These are phyloP conservation scores for Neelides sp. DNA, from an alignment of 1,140 invertebrate species.

Conservation along the genomic window DNA sequence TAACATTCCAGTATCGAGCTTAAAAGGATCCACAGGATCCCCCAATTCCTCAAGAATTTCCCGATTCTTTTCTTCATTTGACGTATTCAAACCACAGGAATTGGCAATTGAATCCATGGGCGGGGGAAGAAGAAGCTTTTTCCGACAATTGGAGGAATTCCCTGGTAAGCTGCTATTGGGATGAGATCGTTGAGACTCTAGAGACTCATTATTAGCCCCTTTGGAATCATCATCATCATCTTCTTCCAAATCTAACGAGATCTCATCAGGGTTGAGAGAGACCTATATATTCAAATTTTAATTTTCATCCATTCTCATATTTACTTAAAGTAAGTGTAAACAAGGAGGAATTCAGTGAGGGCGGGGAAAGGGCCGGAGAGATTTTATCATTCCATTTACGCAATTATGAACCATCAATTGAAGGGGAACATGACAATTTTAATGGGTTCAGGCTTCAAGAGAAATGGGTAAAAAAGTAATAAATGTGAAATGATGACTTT, in stretches of 20 bases:
- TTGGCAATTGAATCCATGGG: slow-evolving; percentile 8
- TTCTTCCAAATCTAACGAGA: slow-evolving; percentile 30
- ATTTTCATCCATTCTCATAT: too few relatives aligned
- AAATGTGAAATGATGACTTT: too few relatives aligned
- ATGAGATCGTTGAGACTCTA: too few relatives aligned
- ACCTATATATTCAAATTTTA: too few relatives aligned
- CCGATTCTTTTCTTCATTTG: slow-evolving; percentile 24
- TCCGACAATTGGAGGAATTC: slow-evolving; percentile 6
- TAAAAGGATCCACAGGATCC: background rate
- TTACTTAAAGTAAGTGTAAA: too few relatives aligned
- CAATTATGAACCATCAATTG: too few relatives aligned
- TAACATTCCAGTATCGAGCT: background rate
- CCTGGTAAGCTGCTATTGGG: slow-evolving; percentile 12
- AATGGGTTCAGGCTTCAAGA: slow-evolving; percentile 20
- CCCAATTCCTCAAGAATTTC: background rate
- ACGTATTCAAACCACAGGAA: slow-evolving; percentile 1
- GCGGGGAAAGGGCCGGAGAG: background rate
- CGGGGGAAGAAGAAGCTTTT: slow-evolving; percentile 17
- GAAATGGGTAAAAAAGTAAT: too few relatives aligned
- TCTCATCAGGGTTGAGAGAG: slow-evolving; percentile 32
- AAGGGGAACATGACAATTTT: slow-evolving; percentile 7
- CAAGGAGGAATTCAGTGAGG: too few relatives aligned
- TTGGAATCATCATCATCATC: slow-evolving; percentile 27
- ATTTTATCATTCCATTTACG: background rate
- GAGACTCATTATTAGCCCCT: slow-evolving; percentile 15